phyloP scores from a whole-genome alignment of 2,888 invertebrate species.

The Apodemia duryi region DNA sequence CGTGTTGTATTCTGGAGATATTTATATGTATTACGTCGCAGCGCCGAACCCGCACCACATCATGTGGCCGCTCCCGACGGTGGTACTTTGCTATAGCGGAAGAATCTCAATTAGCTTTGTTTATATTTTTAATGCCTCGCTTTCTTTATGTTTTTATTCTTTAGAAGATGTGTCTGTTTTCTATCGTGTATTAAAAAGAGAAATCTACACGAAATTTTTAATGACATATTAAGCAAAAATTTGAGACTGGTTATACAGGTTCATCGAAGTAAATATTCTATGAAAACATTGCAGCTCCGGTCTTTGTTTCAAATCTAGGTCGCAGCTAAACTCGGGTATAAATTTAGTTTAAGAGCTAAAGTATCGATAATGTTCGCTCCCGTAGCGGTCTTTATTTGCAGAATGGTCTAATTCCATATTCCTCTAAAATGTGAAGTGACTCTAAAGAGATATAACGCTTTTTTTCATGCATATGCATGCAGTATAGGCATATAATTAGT shows the following conservation, averaged over 20 bases:
- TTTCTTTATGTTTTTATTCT: neutral
- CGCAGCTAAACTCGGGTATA: slow-evolving; percentile 19
- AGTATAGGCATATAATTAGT: too few species aligned
- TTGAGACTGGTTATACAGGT: neutral
- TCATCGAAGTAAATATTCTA: slow-evolving; percentile 19
- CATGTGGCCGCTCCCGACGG: too few species aligned
- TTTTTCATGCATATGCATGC: too few species aligned
- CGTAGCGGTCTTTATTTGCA: slow-evolving; percentile 1
- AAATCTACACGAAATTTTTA: neutral
- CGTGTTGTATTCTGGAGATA: too few species aligned
- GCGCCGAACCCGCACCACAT: too few species aligned
- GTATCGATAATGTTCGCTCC: slow-evolving; percentile 17
- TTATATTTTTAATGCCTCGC: too few species aligned
- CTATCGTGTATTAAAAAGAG: neutral
- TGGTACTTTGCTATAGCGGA: too few species aligned
- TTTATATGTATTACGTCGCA: too few species aligned
- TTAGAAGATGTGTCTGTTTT: neutral
- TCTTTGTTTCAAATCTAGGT: slow-evolving; percentile 20
- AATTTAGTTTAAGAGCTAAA: slow-evolving; percentile 18
- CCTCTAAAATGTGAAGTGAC: neutral
- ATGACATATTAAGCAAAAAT: neutral
- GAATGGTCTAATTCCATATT: slow-evolving; percentile 8
- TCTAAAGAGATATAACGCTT: neutral
- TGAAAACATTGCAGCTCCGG: slow-evolving; percentile 1
- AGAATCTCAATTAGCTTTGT: too few species aligned